Conservation (phyloP, 2,888 invertebrate genomes). For the Drepana falcataria region DNA sequence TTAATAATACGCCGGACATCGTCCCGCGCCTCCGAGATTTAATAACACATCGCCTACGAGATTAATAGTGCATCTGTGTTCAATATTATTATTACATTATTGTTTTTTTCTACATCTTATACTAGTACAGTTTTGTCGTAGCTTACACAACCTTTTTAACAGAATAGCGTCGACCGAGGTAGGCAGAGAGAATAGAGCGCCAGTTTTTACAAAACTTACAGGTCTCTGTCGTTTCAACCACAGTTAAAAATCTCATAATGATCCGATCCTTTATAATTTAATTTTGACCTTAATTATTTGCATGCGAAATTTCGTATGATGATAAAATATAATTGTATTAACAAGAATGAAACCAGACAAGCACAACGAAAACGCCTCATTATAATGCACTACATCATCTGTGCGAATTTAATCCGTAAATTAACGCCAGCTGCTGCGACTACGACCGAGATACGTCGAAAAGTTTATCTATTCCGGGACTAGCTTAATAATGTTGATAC, state of each 20-base stretch:
- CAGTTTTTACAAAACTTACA: too few species aligned
- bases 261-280: too few species aligned
- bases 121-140: too few species aligned
- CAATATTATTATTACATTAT: slow-evolving; percentile 48
- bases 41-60: slow-evolving; percentile 63
- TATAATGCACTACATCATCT: slow-evolving; percentile 64
- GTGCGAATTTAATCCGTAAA: slow-evolving; percentile 60
- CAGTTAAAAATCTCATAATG: too few species aligned
- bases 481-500: slow-evolving; percentile 69
- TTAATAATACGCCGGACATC: slow-evolving; percentile 70
- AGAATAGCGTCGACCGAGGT: slow-evolving; percentile 10
- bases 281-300: too few species aligned
- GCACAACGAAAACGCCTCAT: slow-evolving; percentile 60
- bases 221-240: too few species aligned
- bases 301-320: too few species aligned
- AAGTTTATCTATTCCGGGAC: slow-evolving; percentile 54
- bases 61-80: slow-evolving; percentile 72
- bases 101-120: not conserved
- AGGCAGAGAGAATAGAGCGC: too few species aligned
- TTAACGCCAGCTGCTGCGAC: slow-evolving; percentile 60
- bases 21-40: slow-evolving; percentile 65
- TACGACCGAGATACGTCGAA: slow-evolving; percentile 52
- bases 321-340: slow-evolving; percentile 29
- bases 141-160: not conserved
- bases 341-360: slow-evolving; percentile 46